These are phyloP conservation scores for Cyclargus thomasi DNA, from an alignment of 1,140 invertebrate genomes.

Conservation along the genomic window DNA sequence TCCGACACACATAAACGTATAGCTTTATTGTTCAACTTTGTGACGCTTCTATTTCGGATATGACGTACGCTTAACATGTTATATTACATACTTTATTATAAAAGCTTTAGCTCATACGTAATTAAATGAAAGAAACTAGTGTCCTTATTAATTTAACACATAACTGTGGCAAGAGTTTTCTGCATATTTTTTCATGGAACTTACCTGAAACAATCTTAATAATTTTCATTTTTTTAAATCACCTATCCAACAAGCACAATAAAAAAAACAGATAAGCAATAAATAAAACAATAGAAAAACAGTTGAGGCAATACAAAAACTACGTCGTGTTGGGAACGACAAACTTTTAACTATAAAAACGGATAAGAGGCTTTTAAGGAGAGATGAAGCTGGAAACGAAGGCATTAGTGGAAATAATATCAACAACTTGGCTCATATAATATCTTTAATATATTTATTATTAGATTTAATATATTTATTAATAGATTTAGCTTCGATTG, in stretches of 20 bases:
- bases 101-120: too few relatives aligned
- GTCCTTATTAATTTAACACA: too few relatives aligned
- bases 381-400: constrained; percentile 46
- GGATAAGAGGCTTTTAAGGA: constrained; percentile 47
- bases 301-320: constrained; percentile 35
- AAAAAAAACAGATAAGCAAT: background rate
- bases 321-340: constrained; percentile 44
- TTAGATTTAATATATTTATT: too few relatives aligned
- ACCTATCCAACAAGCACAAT: background rate
- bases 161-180: too few relatives aligned
- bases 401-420: constrained; percentile 38
- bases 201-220: background rate
- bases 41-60: background rate
- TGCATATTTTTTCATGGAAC: too few relatives aligned
- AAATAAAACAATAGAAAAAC: constrained; percentile 28
- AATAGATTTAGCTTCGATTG: background rate
- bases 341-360: constrained; percentile 59
- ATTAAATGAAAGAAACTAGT: too few relatives aligned
- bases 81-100: too few relatives aligned
- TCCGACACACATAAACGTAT: constrained; percentile 17
- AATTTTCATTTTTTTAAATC: background rate
- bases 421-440: constrained; percentile 40
- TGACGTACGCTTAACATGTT: background rate
- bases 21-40: constrained; percentile 10
- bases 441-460: background rate